Conservation (phyloP, 2,113 vertebrate species). For the Nycticebus coucang region DNA sequence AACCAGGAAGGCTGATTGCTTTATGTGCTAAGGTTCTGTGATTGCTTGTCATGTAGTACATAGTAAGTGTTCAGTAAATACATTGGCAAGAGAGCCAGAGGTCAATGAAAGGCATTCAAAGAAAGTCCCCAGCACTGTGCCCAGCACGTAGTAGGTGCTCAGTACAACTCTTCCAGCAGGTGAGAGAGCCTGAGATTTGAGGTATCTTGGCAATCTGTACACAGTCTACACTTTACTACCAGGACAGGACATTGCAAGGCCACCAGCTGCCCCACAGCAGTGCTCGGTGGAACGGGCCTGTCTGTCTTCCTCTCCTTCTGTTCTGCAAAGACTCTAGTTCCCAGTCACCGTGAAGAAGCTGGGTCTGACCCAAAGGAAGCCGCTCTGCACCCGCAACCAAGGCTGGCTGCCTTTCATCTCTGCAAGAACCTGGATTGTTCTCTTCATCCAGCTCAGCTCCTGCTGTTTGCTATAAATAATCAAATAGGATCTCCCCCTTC, state of each 20-base stretch:
- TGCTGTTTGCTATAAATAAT: neutral
- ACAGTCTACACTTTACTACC: neutral
- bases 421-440: neutral
- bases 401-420: neutral
- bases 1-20: accelerated
- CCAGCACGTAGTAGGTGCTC: too few species aligned
- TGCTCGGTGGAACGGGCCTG: neutral
- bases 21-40: accelerated
- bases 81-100: neutral
- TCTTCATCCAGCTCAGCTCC: neutral
- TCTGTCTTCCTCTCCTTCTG: too few species aligned
- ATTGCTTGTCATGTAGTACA: neutral
- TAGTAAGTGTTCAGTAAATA: neutral
- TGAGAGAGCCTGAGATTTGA: too few species aligned
- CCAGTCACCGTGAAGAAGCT: neutral
- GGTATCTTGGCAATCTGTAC: neutral
- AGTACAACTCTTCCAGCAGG: accelerated
- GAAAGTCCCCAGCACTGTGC: neutral
- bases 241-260: neutral
- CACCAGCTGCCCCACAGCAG: neutral
- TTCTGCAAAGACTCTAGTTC: neutral
- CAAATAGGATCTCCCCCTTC: neutral
- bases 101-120: neutral
- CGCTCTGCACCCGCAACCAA: neutral
- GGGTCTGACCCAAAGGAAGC: neutral